Evolutionary conservation across 2,888 invertebrate genomes (phyloP).

Genomic region (Pterostichus niger): DNA sequence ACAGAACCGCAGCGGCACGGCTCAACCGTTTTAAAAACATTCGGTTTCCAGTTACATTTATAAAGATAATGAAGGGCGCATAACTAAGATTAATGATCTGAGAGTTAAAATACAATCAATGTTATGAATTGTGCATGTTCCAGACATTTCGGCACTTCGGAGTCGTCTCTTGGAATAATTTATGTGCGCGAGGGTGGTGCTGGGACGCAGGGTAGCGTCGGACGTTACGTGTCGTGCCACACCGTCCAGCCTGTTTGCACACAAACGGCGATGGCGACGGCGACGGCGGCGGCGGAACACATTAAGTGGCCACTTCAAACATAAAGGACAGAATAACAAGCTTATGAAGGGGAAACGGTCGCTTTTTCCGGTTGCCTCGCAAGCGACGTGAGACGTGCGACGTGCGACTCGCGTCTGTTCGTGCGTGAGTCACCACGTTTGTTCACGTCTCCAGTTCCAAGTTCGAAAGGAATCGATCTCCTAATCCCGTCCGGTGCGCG

Average conservation of each 20-base stretch:
- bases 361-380: constrained; percentile 49
- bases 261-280: constrained; percentile 42
- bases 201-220: constrained; percentile 12
- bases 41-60: constrained; percentile 66
- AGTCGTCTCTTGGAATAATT: constrained; percentile 63
- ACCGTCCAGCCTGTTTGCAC: constrained; percentile 50
- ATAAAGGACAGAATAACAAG: constrained; percentile 76
- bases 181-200: constrained; percentile 33
- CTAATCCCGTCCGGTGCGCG: constrained; percentile 75
- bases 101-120: constrained; percentile 68
- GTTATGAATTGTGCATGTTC: constrained; percentile 67
- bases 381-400: constrained; percentile 24
- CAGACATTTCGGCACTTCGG: constrained; percentile 64
- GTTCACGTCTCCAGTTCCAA: constrained; percentile 64
- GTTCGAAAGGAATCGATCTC: constrained; percentile 74
- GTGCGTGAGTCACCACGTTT: constrained; percentile 55
- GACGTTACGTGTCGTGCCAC: constrained; percentile 27
- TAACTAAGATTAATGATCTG: constrained; percentile 68
- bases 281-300: constrained; percentile 70
- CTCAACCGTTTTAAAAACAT: constrained; percentile 61
- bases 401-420: constrained; percentile 47
- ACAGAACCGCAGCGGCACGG: constrained; percentile 13
- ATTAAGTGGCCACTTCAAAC: constrained; percentile 76
- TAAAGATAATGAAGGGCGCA: constrained; percentile 68
- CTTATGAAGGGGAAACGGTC: constrained; percentile 68